Base-by-base conservation (phyloP, 2,888 invertebrate species). In the Ellobium chinense region DNA sequence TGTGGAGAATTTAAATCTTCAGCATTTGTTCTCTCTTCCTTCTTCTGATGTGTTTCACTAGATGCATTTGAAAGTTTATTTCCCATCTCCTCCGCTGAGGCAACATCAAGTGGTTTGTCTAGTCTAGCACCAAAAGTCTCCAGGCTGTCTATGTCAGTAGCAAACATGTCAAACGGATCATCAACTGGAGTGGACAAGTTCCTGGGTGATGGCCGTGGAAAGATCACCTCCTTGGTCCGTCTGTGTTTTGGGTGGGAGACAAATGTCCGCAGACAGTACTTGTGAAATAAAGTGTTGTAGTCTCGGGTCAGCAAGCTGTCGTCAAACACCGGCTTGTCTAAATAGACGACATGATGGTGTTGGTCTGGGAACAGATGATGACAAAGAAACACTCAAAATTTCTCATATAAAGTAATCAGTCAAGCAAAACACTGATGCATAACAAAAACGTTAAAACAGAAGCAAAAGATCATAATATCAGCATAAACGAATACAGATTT, bases 311-410 rank as follows among this genome's bases (percentile, higher is more conserved):
- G 69, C 18, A 65, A 58, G 12, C 69, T 39, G 18, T 66, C 36
- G 7, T 75, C 72, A 37, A 37, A 60, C 14, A 83, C 21, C 14
- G 83, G 83, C 66, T 83, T 83, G 78, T 83, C 78, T 54, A 83
- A 56, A 60, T 21, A 81, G 9, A 83, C 81, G n/a, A 81, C 68
- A 21, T 34, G 14, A 29, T 68, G 31, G n/a, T 18, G 14, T 24
- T 46, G 14, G n/a, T n/a, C n/a, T n/a, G n/a, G n/a, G n/a, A n/a
- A n/a, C n/a, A n/a, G n/a, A n/a, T n/a, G n/a, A n/a, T n/a, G n/a
- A n/a, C n/a, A n/a, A n/a, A n/a, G n/a, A n/a, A n/a, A n/a, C n/a
- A n/a, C n/a, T n/a, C n/a, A n/a, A n/a, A n/a, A n/a, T n/a, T n/a
- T n/a, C n/a, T n/a, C n/a, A n/a, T n/a, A n/a, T n/a, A n/a, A n/a